Percentiles rank a stretch among this genome's conserved stretches.
Conservation (phyloP, 2,888 invertebrate species). For the Hypselothyrea guttata region DNA sequence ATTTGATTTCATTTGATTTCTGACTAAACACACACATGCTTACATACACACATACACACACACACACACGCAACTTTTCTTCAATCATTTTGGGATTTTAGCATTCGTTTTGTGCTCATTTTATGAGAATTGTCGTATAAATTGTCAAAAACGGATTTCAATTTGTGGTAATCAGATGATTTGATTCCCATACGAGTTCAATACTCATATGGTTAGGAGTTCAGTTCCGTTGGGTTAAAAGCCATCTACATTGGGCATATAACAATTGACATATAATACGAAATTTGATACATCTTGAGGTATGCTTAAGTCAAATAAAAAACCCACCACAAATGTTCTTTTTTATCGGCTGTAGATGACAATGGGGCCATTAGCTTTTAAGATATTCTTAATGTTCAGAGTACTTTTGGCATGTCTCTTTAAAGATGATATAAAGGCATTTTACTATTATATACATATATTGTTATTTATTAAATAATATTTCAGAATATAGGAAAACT, state of each 20-base stretch:
- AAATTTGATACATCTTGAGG: conserved; percentile 26
- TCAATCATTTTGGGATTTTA: conserved; percentile 59
- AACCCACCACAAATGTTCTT: too few relatives aligned
- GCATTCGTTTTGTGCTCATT: conserved; percentile 42
- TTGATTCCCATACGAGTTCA: conserved; percentile 1
- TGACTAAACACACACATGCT: neutral
- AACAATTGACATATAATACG: conserved; percentile 12
- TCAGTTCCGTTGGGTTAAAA: too few relatives aligned
- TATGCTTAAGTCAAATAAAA: neutral
- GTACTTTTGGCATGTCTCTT: too few relatives aligned
- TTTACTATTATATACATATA: too few relatives aligned
- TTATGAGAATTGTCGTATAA: conserved; percentile 52
- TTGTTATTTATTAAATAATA: too few relatives aligned
- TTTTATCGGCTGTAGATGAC: neutral
- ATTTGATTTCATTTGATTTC: conserved; percentile 63
- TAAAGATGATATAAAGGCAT: too few relatives aligned
- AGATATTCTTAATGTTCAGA: too few relatives aligned
- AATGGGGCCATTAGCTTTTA: too few relatives aligned
- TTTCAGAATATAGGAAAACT: too few relatives aligned
- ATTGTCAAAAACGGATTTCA: conserved; percentile 54
- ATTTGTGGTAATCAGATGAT: conserved; percentile 57
- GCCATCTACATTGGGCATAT: conserved; percentile 11
- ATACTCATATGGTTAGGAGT: neutral
- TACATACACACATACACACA: neutral
- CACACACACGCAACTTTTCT: conserved; percentile 16